Conservation (phyloP, 2,888 invertebrate species). For the Copidosoma aretas region DNA sequence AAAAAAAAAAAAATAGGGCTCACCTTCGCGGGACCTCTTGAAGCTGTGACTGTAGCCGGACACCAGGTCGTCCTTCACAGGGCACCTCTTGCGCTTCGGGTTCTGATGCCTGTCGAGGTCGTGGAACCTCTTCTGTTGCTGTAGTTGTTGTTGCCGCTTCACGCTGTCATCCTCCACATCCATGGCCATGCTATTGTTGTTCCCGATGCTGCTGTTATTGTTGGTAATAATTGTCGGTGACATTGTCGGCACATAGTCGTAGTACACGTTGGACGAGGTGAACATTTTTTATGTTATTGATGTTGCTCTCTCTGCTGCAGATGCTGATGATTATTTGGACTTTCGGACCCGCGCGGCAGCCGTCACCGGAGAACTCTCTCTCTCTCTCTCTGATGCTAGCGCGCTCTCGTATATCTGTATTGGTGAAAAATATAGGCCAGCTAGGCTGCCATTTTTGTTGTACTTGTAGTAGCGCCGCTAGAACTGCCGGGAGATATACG, state of each 20-base stretch:
- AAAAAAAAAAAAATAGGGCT: slow-evolving; percentile 4
- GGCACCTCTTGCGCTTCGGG: slow-evolving; percentile 30
- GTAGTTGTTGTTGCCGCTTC: neutral
- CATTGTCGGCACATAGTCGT: slow-evolving; percentile 53
- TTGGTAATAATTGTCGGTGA: slow-evolving; percentile 9
- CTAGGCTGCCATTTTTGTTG: too few species aligned
- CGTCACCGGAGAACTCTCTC: too few species aligned
- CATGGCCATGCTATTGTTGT: slow-evolving; percentile 44
- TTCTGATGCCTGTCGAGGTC: neutral
- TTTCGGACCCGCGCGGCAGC: neutral
- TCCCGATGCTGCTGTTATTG: slow-evolving; percentile 17
- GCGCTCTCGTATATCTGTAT: too few species aligned
- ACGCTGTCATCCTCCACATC: slow-evolving; percentile 51
- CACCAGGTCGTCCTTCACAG: slow-evolving; percentile 21
- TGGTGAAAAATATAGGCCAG: too few species aligned
- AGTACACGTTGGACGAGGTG: slow-evolving; percentile 55
- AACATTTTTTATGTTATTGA: slow-evolving; percentile 32
- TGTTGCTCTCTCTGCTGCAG: neutral
- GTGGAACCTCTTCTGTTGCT: neutral
- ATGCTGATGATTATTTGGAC: neutral
- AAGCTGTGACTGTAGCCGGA: slow-evolving; percentile 15
- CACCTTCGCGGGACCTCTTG: slow-evolving; percentile 34
- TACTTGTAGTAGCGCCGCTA: too few species aligned
- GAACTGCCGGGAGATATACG: too few species aligned
- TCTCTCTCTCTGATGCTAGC: too few species aligned